Base-by-base conservation (phyloP, 2,113 vertebrate genomes). In the Brachyistius frenatus region DNA sequence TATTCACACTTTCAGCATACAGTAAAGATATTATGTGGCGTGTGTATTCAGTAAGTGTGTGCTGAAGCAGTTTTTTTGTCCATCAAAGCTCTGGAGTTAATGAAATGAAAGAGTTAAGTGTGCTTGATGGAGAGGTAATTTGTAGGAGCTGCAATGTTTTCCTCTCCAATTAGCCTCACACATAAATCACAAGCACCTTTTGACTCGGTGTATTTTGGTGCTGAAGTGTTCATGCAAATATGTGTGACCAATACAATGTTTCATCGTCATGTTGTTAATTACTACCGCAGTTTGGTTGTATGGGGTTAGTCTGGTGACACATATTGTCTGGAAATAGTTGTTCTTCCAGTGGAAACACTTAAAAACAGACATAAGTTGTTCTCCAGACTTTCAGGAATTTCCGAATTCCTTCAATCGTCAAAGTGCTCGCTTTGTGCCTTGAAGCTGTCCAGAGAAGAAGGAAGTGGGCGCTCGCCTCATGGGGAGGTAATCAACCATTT, bases 311-410 rank as follows among this genome's bases (percentile, higher is more conserved):
- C 15, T 1, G 49, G 49, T 23, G 4, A 14, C 23, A 13, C 14
- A 16, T 53, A 65, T 61, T 75, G 36, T 73, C 31, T 63, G 60
- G 13, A 31, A 77, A 31, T 47, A 2, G 23, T 2, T n/a, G 7
- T 16, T 44, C 14, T 70, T 81, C n/a, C 23, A 35, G 49, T 72
- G 5, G 56, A 56, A 55, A 72, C 31, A 30, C 6, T 36, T 3
- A 33, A 66, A 76, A 77, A 46, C 37, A 56, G 44, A 56, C 55
- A 5, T 53, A 16, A 86, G 53, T 44, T 61, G 37, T 83, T 85
- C 80, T 81, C 76, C 80, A 87, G 77, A 70, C 72, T 83, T 88
- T 64, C 63, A 67, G 23, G 77, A 86, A 90, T 82, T 65, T 68
- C 69, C 71, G 70, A 47, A 23, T 81, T 89, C 71, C 33, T 52